Conservation (phyloP, 2,888 invertebrate genomes). For the Xiphydria camelus region DNA sequence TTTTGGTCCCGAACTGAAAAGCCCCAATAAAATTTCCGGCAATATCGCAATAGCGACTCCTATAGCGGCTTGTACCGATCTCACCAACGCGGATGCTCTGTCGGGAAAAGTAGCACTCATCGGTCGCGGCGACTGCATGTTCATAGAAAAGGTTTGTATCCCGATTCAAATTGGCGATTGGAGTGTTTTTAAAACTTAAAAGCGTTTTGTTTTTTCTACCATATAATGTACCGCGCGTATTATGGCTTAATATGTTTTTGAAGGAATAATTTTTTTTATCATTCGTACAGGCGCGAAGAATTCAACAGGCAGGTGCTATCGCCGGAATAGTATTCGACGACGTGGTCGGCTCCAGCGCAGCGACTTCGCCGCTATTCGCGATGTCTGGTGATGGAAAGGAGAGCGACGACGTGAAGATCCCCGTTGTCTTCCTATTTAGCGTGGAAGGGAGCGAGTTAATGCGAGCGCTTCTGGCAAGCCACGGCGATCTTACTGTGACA, state of each 20-base stretch:
- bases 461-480: conserved; percentile 58
- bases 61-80: conserved; percentile 66
- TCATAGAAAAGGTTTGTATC: conserved; percentile 92
- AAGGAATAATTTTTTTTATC: background rate
- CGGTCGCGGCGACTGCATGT: conserved; percentile 91
- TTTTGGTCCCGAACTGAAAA: conserved; percentile 79
- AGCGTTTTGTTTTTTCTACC: background rate
- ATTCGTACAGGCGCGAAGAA: conserved; percentile 68
- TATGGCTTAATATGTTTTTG: too few relatives aligned
- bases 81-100: conserved; percentile 65
- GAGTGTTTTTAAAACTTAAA: conserved; percentile 1
- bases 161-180: too few relatives aligned
- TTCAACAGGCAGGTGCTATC: conserved; percentile 80
- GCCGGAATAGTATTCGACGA: conserved; percentile 88
- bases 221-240: background rate
- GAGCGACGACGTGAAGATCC: conserved; percentile 81
- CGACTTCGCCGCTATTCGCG: conserved; percentile 84
- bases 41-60: conserved; percentile 71
- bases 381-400: conserved; percentile 89
- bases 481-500: conserved; percentile 41
- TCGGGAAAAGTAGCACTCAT: conserved; percentile 81
- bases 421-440: conserved; percentile 87
- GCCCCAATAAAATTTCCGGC: conserved; percentile 66
- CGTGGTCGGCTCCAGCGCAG: conserved; percentile 73
- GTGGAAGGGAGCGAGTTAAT: conserved; percentile 74